Percentiles rank a stretch among this genome's conserved stretches.
Evolutionary conservation across 2,797 vertebrate species (phyloP).

Genomic region (Hippoglossus hippoglossus): DNA sequence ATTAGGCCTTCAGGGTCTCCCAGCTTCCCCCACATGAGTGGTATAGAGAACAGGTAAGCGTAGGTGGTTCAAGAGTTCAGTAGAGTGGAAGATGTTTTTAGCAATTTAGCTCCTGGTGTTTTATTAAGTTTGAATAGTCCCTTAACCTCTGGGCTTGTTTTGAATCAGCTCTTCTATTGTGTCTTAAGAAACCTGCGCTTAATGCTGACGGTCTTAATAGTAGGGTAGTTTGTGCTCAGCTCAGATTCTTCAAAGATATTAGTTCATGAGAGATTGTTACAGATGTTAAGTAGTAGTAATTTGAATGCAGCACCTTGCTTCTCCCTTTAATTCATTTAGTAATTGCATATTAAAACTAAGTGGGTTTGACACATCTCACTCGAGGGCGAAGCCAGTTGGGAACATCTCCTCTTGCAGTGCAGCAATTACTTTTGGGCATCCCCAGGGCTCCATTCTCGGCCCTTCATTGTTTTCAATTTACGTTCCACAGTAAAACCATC

Average conservation of each 20-base stretch:
- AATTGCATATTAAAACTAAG: conserved; percentile 33
- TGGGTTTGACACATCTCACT: conserved; percentile 21
- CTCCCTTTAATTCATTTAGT: conserved; percentile 7
- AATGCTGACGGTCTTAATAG: no score
- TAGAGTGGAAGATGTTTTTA: conserved; percentile 38
- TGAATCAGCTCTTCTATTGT: conserved; percentile 11
- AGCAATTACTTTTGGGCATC: conserved; percentile 51
- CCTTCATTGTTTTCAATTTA: conserved; percentile 50
- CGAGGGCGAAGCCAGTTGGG: background rate
- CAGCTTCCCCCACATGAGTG: conserved; percentile 51
- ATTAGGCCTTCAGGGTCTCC: conserved; percentile 65
- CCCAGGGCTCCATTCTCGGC: conserved; percentile 36
- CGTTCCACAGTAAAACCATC: conserved; percentile 1
- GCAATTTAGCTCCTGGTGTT: conserved; percentile 36
- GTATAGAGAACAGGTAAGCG: conserved; percentile 34
- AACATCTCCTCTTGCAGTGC: conserved; percentile 9
- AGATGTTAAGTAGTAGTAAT: conserved; percentile 1
- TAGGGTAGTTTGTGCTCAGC: background rate
- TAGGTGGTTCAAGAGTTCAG: conserved; percentile 57
- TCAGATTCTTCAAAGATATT: conserved; percentile 1
- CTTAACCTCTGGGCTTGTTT: conserved; percentile 15
- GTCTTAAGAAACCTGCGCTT: background rate
- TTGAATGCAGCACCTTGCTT: background rate
- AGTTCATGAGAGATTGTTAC: background rate
- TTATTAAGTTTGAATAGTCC: conserved; percentile 34